Evolutionary conservation across 2,797 vertebrate species (phyloP), one percentile per base, ranked within the genome.

Genomic region (Sitta carolinensis): DNA sequence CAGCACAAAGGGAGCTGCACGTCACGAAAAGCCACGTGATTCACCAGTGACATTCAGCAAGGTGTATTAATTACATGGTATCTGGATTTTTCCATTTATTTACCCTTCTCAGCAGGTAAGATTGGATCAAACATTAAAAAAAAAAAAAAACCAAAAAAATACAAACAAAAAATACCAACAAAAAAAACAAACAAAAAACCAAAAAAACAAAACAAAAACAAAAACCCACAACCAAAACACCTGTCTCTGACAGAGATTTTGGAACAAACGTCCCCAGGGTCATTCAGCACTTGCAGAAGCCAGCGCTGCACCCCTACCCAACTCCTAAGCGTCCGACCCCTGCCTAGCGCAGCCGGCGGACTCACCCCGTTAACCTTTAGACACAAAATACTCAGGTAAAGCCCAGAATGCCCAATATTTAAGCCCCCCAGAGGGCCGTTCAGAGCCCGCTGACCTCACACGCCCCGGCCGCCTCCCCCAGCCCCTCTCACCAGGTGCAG

Each of bases 401-500:
- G 4, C 75, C 19, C n/a, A 16, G 2, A 1, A 40, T 0, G 7
- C 29, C 38, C 12, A 3, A 13, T 2, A 52, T 55, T 45, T 18
- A 26, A 43, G 43, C 15, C 11, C 10, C 13, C 2, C 38, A 0
- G 18, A 15, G 51, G 6, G 19, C 32, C 17, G 10, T 5, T 40
- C 0, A 8, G 6, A 21, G 54, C 7, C 77, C 22, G 5, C 15
- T 0, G 40, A 45, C 36, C n/a, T 10, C 67, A 62, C 67, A 16
- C 7, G 13, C 29, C 84, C 50, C 4, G 10, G 5, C 47, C 51
- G 51, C 74, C 1, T 22, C 51, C 4, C 58, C 16, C 30, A 27
- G 12, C 40, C 70, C 16, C 84, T 59, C 99, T 99, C 98, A 99
- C 99, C 99, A 99, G 97, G 98, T 99, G 99, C 93, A 99, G 97